phyloP scores from a whole-genome alignment of 2,797 vertebrate species.

The Tangara arthus region DNA sequence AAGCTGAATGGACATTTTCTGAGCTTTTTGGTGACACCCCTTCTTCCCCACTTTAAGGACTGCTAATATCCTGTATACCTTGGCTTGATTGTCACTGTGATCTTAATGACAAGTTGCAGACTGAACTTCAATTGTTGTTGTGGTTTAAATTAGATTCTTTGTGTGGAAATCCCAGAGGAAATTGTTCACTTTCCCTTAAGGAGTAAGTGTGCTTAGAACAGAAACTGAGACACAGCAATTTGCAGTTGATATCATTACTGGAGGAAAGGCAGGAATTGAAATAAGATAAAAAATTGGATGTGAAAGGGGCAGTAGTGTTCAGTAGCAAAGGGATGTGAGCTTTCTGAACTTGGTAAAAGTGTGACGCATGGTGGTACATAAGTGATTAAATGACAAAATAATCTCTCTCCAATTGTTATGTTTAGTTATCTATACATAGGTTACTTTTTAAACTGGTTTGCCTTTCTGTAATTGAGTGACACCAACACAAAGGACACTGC shows the following conservation, averaged over 20 bases:
- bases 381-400: background rate
- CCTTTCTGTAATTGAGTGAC: background rate
- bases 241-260: background rate
- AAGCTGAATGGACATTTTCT: background rate
- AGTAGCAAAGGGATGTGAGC: background rate
- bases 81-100: background rate
- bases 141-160: slow-evolving; percentile 38
- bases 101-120: background rate
- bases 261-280: background rate
- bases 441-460: background rate
- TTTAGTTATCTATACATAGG: accelerated
- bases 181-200: background rate
- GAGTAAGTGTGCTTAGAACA: background rate
- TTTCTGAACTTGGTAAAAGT: background rate
- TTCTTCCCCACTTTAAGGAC: background rate
- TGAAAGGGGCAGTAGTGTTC: background rate
- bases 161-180: background rate
- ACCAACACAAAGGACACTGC: background rate
- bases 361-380: accelerated
- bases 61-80: background rate
- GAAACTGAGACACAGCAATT: background rate
- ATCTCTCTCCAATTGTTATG: background rate
- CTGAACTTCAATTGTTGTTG: background rate
- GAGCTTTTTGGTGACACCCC: background rate
- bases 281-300: background rate